These are phyloP conservation scores for Eupristina koningsbergeri DNA, from an alignment of 1,140 invertebrate species.

Conservation along the genomic window DNA sequence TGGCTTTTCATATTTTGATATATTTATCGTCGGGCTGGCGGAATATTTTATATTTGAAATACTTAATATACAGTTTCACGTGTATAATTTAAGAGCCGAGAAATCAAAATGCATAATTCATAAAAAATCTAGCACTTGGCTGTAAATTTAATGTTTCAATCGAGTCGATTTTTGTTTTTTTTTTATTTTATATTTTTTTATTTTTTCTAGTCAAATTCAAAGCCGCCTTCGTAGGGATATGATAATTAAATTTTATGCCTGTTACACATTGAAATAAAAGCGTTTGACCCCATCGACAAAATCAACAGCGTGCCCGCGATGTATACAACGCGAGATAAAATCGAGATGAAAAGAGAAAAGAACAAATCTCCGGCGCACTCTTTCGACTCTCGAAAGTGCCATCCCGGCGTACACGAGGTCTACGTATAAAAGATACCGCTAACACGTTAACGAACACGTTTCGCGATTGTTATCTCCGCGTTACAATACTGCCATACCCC, in stretches of 20 bases:
- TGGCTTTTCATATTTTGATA: neutral
- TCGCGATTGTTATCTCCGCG: conserved; percentile 35
- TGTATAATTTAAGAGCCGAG: neutral
- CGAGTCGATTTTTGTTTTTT: conserved; percentile 7
- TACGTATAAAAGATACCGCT: conserved; percentile 36
- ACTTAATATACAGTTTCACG: neutral
- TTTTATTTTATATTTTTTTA: too few species aligned
- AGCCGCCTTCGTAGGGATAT: neutral
- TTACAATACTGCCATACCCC: conserved; percentile 26
- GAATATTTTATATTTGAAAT: neutral
- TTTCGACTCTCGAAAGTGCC: conserved; percentile 34
- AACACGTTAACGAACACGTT: conserved; percentile 46
- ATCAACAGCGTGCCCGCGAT: neutral
- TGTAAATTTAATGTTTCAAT: neutral
- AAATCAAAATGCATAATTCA: conserved; percentile 16
- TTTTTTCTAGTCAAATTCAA: neutral
- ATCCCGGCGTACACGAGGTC: neutral
- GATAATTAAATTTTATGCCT: neutral
- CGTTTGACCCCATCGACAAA: conserved; percentile 4
- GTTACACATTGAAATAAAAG: neutral
- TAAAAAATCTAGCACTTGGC: neutral
- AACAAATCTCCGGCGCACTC: conserved; percentile 12
- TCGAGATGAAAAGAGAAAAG: conserved; percentile 9
- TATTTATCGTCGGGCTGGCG: neutral
- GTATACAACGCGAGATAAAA: conserved; percentile 13